Percentiles rank a stretch among this genome's conserved stretches.
phyloP scores from a whole-genome alignment of 2,888 invertebrate species.

The Aleiodes alternator region DNA sequence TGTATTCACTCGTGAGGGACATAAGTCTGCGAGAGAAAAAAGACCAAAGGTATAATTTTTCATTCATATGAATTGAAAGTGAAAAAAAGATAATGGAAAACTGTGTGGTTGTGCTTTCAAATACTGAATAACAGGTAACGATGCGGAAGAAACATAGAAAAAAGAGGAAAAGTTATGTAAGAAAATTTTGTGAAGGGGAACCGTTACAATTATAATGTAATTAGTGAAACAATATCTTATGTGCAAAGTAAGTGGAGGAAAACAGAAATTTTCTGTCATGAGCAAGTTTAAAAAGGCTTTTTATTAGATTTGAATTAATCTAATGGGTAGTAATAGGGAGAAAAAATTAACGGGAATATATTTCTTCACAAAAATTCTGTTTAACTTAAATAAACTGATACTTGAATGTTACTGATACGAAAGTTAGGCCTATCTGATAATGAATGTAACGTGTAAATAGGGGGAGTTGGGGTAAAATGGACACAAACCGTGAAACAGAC shows the following conservation, averaged over 20 bases:
- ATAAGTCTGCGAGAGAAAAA: background rate
- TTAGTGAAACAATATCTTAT: slow-evolving; percentile 2
- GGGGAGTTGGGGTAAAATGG: no score
- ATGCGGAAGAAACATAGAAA: background rate
- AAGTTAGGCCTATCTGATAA: slow-evolving; percentile 21
- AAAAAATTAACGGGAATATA: background rate
- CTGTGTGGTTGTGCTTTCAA: slow-evolving; percentile 26
- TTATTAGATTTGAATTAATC: slow-evolving; percentile 1
- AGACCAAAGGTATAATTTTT: slow-evolving; percentile 29
- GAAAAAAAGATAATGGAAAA: background rate
- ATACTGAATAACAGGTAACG: background rate
- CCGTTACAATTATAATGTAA: background rate
- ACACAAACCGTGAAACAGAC: no score
- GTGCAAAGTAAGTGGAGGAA: background rate
- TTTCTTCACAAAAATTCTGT: slow-evolving; percentile 6
- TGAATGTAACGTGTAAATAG: slow-evolving; percentile 31
- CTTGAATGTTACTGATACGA: slow-evolving; percentile 14
- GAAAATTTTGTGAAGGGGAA: background rate
- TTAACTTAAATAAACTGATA: slow-evolving; percentile 12
- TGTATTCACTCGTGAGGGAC: slow-evolving; percentile 12
- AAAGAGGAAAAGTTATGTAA: background rate
- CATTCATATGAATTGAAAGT: background rate
- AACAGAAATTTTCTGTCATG: background rate
- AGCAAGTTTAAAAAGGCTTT: background rate
- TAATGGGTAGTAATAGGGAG: slow-evolving; percentile 1